These are phyloP conservation scores for Cavia aperea DNA, from an alignment of 2,113 vertebrate species.

Conservation along the genomic window DNA sequence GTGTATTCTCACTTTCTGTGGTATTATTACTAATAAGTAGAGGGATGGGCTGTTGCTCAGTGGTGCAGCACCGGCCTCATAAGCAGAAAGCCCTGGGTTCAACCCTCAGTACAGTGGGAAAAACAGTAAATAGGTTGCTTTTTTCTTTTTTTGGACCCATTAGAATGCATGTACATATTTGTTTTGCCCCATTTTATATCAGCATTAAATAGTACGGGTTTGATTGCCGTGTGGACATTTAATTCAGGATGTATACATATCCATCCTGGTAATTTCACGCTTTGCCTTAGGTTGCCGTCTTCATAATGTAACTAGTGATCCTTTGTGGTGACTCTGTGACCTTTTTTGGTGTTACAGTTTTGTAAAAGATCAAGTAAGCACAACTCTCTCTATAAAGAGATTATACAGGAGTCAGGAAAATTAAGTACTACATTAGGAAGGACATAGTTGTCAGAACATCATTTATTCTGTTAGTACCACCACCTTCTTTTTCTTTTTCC, in stretches of 20 bases:
- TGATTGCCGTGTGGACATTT: neutral
- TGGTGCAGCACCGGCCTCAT: neutral
- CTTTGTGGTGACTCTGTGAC: neutral
- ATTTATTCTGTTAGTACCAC: neutral
- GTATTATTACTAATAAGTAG: neutral
- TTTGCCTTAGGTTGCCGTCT: neutral
- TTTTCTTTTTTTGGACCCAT: neutral
- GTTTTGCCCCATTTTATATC: neutral
- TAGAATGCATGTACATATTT: neutral
- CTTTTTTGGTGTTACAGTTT: neutral
- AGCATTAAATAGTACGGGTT: neutral
- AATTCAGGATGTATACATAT: neutral
- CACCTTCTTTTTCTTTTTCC: too few species aligned
- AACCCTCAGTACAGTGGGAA: neutral
- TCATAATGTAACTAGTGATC: neutral
- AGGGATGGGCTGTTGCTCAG: neutral
- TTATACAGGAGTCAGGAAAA: neutral
- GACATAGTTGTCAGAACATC: constrained; percentile 1
- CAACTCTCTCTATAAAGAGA: neutral
- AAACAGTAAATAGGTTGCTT: neutral
- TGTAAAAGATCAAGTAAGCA: neutral
- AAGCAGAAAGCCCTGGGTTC: neutral
- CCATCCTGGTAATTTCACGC: neutral
- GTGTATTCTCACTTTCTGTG: neutral
- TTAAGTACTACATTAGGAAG: neutral